Base-by-base conservation (phyloP, 2,888 invertebrate genomes). In the Parasteatoda lunata region DNA sequence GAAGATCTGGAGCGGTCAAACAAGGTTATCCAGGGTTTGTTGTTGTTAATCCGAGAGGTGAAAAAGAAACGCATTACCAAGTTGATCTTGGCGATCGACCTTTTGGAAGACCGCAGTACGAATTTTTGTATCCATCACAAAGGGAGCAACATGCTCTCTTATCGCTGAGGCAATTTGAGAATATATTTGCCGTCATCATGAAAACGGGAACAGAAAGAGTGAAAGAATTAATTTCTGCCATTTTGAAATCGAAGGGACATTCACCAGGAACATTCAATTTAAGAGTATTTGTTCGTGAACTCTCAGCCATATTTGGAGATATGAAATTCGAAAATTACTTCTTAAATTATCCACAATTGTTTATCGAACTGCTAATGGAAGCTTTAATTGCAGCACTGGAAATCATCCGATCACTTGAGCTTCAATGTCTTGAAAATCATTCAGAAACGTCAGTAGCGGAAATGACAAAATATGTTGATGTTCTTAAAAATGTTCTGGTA, bases 281-380 rank as follows among this genome's bases (percentile, higher is more conserved):
- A 49, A 48, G 66, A 9, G 11, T 68, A 51, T 77, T 77, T 30
- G 49, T 77, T 9, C 9, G 13, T 51, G 65, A 66, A 30, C 30
- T 77, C 6, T 77, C 77, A 9, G 3, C 49, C 0, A 77, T 66
- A 30, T 77, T 77, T 13, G 51, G 65, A 51, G 77, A 77, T 7
- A 77, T 77, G 77, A n/a, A 68, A 6, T 52, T 45, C 52, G 77
- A 68, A 49, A 77, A 77, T 45, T 15, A 68, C 6, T 45, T 49
- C 51, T 77, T 77, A 11, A 77, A 66, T 7, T 77, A 77, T 45
- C 49, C 66, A 30, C 66, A 77, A 68, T 30, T 77, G 45, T 77
- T 68, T 51, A 51, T 77, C 15, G 68, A 77, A 30, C 51, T 77
- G 13, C 52, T 77, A 52, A 66, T 77, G 15, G 77, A 77, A 51